Evolutionary conservation across 2,888 invertebrate genomes (phyloP).

Genomic region (Parasteatoda lunata): DNA sequence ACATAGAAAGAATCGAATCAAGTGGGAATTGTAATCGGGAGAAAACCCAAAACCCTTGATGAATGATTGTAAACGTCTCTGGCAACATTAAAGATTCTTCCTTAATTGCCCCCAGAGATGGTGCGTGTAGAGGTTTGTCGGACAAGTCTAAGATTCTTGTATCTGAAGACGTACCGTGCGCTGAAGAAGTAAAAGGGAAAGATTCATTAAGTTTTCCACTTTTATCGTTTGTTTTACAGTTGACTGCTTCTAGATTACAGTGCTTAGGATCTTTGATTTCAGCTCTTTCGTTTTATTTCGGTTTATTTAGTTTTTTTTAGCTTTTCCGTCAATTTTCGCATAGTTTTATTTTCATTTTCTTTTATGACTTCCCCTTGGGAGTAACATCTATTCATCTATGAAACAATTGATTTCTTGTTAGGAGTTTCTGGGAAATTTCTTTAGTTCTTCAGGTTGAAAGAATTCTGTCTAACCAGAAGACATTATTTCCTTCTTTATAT

Average conservation of each 20-base stretch:
- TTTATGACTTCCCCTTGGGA: background rate
- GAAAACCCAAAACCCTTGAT: conserved; percentile 41
- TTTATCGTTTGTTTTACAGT: conserved; percentile 40
- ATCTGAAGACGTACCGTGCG: conserved; percentile 17
- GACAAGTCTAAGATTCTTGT: conserved; percentile 37
- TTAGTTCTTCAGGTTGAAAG: too few relatives aligned
- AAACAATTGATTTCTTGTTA: too few relatives aligned
- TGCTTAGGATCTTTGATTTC: background rate
- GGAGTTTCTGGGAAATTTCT: too few relatives aligned
- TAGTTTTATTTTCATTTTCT: conserved; percentile 13
- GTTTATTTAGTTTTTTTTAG: background rate
- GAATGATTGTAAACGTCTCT: conserved; percentile 34
- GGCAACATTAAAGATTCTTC: conserved; percentile 28
- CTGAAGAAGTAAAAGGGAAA: background rate
- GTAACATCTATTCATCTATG: too few relatives aligned
- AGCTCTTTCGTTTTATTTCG: conserved; percentile 3
- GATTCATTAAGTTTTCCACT: conserved; percentile 26
- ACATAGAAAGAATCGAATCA: conserved; percentile 38
- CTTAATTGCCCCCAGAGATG: conserved; percentile 45
- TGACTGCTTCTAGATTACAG: conserved; percentile 20
- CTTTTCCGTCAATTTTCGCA: conserved; percentile 6
- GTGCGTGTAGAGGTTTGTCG: conserved; percentile 42
- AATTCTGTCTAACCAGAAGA: too few relatives aligned
- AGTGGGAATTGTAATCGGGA: conserved; percentile 42
- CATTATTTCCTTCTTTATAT: too few relatives aligned